A percentile compares a stretch with the other conserved stretches of the same genome.
Evolutionary conservation across 2,797 vertebrate genomes (phyloP).

Genomic region (Enteromius treurensis): DNA sequence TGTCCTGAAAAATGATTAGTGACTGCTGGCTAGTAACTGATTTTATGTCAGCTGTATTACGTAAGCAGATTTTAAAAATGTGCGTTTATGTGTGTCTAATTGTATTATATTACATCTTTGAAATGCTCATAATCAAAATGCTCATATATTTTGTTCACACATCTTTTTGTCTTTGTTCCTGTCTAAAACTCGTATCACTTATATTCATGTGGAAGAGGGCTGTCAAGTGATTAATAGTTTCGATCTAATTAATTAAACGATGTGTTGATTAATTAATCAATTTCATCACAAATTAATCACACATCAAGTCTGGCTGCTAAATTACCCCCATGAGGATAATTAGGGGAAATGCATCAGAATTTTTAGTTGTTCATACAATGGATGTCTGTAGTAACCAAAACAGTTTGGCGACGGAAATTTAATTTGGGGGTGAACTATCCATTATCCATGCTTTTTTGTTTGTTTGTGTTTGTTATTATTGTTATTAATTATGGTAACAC

Average conservation of each 20-base stretch:
- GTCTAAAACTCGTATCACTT: neutral
- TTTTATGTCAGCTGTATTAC: neutral
- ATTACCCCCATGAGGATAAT: neutral
- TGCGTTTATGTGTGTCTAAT: neutral
- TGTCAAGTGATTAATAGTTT: neutral
- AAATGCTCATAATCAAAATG: neutral
- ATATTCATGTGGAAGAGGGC: neutral
- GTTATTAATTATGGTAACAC: no score
- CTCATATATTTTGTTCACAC: neutral
- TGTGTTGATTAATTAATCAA: neutral
- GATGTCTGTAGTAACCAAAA: neutral
- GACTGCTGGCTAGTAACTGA: neutral
- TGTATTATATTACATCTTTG: neutral
- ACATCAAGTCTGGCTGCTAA: neutral
- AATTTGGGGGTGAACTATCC: no score
- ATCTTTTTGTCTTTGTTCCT: neutral
- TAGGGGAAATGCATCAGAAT: neutral
- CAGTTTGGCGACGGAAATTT: no score
- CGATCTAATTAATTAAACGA: neutral
- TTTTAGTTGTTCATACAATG: neutral
- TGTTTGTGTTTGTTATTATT: no score
- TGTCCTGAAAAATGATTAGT: neutral
- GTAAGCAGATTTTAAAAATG: neutral
- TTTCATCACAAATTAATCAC: neutral
- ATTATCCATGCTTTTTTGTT: no score